Conservation (phyloP, 2,113 vertebrate species). For the Hucho hucho region DNA sequence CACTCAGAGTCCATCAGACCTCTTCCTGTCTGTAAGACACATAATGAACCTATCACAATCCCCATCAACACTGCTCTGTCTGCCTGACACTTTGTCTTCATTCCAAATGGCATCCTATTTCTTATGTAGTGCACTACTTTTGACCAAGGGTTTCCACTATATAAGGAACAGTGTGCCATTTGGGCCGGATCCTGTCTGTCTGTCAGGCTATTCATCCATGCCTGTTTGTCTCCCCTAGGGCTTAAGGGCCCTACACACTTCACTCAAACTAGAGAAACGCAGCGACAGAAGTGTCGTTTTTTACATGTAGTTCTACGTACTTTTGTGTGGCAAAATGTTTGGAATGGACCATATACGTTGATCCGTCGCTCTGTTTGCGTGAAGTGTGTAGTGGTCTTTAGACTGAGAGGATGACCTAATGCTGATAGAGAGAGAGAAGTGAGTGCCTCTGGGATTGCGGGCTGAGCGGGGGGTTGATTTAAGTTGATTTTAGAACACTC, state of each 20-base stretch:
- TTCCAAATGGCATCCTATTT: background rate
- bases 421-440: conserved; percentile 29
- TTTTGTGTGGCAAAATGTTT: too few relatives aligned
- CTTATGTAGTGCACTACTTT: too few relatives aligned
- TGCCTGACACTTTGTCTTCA: background rate
- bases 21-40: conserved; percentile 38
- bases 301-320: too few relatives aligned
- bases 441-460: background rate
- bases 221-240: conserved; percentile 14
- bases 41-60: too few relatives aligned
- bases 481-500: background rate
- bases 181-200: background rate
- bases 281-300: too few relatives aligned
- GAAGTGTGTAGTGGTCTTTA: too few relatives aligned
- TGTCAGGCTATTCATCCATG: background rate
- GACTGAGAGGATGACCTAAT: conserved; percentile 46
- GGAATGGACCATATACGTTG: too few relatives aligned
- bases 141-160: too few relatives aligned
- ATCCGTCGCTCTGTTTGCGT: too few relatives aligned
- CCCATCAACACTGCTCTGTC: conserved; percentile 25
- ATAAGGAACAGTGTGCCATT: too few relatives aligned
- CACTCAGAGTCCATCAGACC: conserved; percentile 37
- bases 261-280: too few relatives aligned
- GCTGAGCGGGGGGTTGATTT: background rate
- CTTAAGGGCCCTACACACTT: background rate